These are phyloP conservation scores for Psephotus haematonotus DNA, from an alignment of 2,113 vertebrate genomes.

Conservation along the genomic window DNA sequence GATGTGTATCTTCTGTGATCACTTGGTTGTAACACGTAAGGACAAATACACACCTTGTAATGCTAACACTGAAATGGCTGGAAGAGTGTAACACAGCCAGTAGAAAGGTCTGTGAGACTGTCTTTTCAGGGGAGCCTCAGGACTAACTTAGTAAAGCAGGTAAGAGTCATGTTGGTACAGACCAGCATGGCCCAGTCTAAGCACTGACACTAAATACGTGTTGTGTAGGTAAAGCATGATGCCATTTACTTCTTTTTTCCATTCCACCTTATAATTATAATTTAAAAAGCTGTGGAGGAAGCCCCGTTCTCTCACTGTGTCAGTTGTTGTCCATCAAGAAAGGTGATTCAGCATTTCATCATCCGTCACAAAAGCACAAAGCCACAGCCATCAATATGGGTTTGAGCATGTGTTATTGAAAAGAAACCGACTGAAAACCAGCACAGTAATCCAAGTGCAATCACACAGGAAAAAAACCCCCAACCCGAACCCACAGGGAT, in stretches of 20 bases:
- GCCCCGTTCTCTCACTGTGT: neutral
- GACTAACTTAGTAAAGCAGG: neutral
- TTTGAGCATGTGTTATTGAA: neutral
- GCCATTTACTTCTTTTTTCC: neutral
- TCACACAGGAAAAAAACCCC: neutral
- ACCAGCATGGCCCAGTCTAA: fast-evolving
- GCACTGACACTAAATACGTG: fast-evolving
- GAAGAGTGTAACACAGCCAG: neutral
- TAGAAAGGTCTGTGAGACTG: neutral
- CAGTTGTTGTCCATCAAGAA: neutral
- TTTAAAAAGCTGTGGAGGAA: neutral
- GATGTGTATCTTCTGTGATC: neutral
- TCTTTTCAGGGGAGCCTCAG: neutral
- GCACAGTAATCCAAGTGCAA: neutral
- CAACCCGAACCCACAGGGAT: too few relatives aligned
- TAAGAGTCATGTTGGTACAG: neutral
- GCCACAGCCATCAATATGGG: neutral
- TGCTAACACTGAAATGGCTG: neutral
- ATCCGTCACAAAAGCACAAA: neutral
- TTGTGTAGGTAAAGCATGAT: neutral
- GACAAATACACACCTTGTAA: neutral
- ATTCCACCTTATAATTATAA: neutral
- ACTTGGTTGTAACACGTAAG: neutral
- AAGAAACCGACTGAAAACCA: neutral
- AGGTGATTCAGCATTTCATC: neutral